A percentile compares a stretch with the other conserved stretches of the same genome.
Evolutionary conservation across 1,140 invertebrate genomes (phyloP).

Genomic region (Geopemphigus sp.): DNA sequence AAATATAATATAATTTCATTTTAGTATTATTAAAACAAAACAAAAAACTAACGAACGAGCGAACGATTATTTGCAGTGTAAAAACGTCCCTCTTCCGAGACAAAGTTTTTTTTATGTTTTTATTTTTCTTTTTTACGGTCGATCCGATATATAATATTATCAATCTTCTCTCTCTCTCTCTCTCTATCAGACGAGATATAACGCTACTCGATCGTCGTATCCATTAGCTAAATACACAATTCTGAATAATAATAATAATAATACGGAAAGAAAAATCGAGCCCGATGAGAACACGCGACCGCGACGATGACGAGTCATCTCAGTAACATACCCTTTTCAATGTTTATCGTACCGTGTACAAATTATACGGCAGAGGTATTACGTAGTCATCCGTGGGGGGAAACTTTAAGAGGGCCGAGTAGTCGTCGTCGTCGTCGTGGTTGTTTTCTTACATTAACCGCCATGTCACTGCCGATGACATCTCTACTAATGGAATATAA

Average conservation of each 20-base stretch:
- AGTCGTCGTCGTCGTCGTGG: not conserved
- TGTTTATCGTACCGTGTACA: constrained; percentile 48
- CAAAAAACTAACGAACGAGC: too few species aligned
- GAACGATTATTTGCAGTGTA: too few species aligned
- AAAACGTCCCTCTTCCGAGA: not conserved
- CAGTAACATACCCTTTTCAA: constrained; percentile 49
- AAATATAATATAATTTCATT: not conserved
- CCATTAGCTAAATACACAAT: constrained; percentile 37
- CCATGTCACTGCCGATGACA: constrained; percentile 49
- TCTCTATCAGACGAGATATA: too few species aligned
- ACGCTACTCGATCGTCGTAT: not conserved
- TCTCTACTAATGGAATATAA: constrained; percentile 50
- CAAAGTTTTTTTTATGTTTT: not conserved
- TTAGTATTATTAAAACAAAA: constrained; percentile 35
- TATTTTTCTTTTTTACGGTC: not conserved
- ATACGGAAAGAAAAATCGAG: not conserved
- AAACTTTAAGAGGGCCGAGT: constrained; percentile 43
- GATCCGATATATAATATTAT: not conserved
- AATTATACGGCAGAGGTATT: constrained; percentile 50
- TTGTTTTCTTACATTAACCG: constrained; percentile 49
- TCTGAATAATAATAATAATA: constrained; percentile 28
- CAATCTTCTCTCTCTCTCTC: not conserved
- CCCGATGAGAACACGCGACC: not conserved
- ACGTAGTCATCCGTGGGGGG: constrained; percentile 48
- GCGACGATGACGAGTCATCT: constrained; percentile 30